Percentiles rank a stretch among this genome's conserved stretches.
Evolutionary conservation across 2,113 vertebrate genomes (phyloP).

Genomic region (Campylomormyrus tamandua): DNA sequence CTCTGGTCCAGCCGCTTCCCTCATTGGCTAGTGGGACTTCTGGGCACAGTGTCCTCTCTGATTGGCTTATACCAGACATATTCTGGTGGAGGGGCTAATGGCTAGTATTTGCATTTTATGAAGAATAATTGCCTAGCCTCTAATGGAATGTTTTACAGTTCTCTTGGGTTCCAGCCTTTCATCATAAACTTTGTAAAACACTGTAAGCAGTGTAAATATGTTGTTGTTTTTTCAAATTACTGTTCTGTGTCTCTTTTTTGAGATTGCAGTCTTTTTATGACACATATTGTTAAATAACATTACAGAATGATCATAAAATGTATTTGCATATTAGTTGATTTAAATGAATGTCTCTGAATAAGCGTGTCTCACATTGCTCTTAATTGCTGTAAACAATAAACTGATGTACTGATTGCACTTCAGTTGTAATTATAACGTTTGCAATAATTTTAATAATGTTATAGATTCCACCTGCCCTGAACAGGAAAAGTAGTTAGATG

Average conservation of each 20-base stretch:
- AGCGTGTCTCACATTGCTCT: background rate
- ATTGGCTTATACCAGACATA: slow-evolving; percentile 70
- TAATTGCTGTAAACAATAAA: background rate
- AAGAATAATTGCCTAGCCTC: background rate
- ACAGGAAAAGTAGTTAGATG: background rate
- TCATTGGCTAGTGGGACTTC: slow-evolving; percentile 81
- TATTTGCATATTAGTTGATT: background rate
- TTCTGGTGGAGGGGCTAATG: slow-evolving; percentile 20
- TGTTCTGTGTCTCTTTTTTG: background rate
- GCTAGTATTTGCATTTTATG: background rate
- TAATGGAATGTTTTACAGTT: background rate
- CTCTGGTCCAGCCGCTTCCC: slow-evolving; percentile 84
- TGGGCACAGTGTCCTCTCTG: slow-evolving; percentile 83
- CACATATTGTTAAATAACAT: background rate
- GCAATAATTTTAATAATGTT: background rate
- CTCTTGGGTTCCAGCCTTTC: background rate
- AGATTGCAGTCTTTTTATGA: background rate
- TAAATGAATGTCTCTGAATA: background rate
- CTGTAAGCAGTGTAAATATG: background rate
- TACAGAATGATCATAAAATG: background rate
- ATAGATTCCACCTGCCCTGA: background rate
- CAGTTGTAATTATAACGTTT: background rate
- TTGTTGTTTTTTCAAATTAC: background rate
- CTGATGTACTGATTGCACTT: background rate
- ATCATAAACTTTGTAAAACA: background rate